Evolutionary conservation across 1,140 invertebrate genomes (phyloP), one percentile per base, ranked within the genome.

Genomic region (Pseudomyrmex cubaensis): DNA sequence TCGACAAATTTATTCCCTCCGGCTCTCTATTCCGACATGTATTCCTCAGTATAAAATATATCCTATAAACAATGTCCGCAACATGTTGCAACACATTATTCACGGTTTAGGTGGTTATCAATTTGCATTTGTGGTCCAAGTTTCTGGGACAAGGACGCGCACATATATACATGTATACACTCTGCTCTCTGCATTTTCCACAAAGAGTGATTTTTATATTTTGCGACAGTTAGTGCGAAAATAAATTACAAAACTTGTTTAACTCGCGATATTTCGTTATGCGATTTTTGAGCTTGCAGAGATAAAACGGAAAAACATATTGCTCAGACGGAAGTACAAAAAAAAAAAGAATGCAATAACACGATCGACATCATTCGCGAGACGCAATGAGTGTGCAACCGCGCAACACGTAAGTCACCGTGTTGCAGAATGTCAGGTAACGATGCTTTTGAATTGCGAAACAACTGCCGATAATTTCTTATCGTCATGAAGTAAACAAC

Each of bases 381-480:
- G 12, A 78, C 35, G 63, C 52, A 77, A 77, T 15, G 44, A 75
- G 67, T 67, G 7, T 13, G 74, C 48, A 25, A 64, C 9, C 62
- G 62, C 13, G 35, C 62, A 10, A 10, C n/a, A 57, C 52, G 35
- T 57, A 13, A 70, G 52, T 59, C 20, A 48, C 46, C 7, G 20
- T 15, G 20, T 44, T 59, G 35, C 12, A 9, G 20, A 78, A 57
- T 20, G 20, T 48, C 76, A 80, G 54, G 76, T 80, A 80, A 77
- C 17, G 10, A 57, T n/a, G 20, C 15, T 44, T 63, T 78, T n/a
- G 15, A 13, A 61, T 72, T 70, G 66, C 66, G 54, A 70, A 59
- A 80, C 15, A 22, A 48, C 13, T n/a, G 20, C 12, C 63, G 54
- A 50, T 80, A 70, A 78, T 70, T 25, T 48, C 64, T 70, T 78